These are phyloP conservation scores for Odocoileus virginianus DNA, from an alignment of 2,113 vertebrate species.

Conservation along the genomic window DNA sequence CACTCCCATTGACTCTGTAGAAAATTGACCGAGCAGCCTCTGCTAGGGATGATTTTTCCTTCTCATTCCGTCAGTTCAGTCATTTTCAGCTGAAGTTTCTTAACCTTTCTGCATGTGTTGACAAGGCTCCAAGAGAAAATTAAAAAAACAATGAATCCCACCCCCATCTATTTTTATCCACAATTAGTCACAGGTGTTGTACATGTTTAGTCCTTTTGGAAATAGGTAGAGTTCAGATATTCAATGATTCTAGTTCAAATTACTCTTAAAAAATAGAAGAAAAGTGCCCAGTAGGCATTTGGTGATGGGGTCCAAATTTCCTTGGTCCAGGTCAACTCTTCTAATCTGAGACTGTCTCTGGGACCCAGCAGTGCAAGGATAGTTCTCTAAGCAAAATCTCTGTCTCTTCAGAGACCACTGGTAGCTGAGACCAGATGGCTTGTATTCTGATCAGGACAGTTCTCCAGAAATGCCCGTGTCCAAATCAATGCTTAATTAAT, in stretches of 20 bases:
- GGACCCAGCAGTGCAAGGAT: neutral
- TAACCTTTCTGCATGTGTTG: neutral
- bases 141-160: neutral
- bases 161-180: neutral
- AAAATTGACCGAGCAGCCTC: neutral
- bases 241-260: neutral
- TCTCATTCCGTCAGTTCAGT: slow-evolving; percentile 18
- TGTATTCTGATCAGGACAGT: neutral
- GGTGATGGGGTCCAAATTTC: neutral
- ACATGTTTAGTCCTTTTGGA: neutral
- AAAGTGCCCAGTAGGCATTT: neutral
- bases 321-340: neutral
- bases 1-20: neutral
- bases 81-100: neutral
- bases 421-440: neutral
- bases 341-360: neutral
- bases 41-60: neutral
- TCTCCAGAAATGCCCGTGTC: neutral
- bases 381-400: neutral
- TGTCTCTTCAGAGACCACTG: neutral
- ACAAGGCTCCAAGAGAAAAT: slow-evolving; percentile 13
- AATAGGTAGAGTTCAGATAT: neutral
- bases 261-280: neutral
- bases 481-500: neutral
- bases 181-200: neutral